Percentiles rank a stretch among this genome's conserved stretches.
Conservation (phyloP, 2,113 vertebrate genomes). For the Leptocoma aspasia region DNA sequence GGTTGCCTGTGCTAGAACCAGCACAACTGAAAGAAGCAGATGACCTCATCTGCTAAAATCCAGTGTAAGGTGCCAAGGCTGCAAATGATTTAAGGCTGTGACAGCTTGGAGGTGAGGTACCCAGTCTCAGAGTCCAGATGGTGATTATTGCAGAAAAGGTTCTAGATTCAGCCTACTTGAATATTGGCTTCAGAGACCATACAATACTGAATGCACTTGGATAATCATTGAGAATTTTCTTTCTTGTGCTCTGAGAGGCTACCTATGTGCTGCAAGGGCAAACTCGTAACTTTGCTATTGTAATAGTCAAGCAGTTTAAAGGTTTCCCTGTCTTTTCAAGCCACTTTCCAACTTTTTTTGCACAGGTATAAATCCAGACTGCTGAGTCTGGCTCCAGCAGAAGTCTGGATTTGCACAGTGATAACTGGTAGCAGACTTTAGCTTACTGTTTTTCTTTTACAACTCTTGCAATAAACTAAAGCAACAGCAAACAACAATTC, state of each 20-base stretch:
- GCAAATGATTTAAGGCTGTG: neutral
- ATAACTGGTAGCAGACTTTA: neutral
- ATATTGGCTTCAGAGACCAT: neutral
- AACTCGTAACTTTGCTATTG: neutral
- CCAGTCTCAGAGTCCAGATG: neutral
- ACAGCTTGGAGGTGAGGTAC: neutral
- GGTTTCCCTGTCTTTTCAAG: neutral
- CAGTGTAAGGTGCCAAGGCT: neutral
- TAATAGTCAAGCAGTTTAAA: neutral
- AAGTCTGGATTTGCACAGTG: neutral
- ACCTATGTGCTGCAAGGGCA: neutral
- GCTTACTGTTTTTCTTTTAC: neutral
- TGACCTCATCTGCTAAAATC: neutral
- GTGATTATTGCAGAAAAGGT: neutral
- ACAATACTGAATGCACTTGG: rapidly evolving
- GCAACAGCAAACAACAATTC: neutral
- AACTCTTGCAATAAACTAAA: neutral
- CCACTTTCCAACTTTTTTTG: neutral
- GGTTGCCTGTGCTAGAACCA: neutral
- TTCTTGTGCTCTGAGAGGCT: neutral
- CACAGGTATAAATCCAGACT: neutral
- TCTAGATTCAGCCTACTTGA: neutral
- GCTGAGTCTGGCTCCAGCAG: neutral
- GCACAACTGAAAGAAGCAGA: neutral
- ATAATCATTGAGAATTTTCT: neutral